Conservation (phyloP, 2,888 invertebrate genomes). For the Cancer borealis region DNA sequence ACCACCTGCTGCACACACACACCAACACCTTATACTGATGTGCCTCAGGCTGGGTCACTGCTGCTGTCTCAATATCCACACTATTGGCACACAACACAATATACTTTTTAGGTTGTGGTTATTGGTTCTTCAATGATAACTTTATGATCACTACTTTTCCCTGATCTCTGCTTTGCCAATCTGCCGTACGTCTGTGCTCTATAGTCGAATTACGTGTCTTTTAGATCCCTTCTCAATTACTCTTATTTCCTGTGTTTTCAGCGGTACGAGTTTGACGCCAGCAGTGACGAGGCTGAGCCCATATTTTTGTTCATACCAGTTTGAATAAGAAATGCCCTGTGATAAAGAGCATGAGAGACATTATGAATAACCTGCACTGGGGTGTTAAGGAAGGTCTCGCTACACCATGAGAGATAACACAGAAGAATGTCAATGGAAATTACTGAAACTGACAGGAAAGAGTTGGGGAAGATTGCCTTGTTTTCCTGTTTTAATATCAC, state of each 20-base stretch:
- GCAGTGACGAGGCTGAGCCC: not conserved
- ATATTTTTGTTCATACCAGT: not conserved
- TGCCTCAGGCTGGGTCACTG: not conserved
- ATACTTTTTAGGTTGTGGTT: not conserved
- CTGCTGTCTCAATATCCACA: not conserved
- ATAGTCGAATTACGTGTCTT: not conserved
- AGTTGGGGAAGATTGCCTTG: not conserved
- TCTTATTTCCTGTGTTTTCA: not conserved
- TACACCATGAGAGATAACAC: not conserved
- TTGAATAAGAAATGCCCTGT: not conserved
- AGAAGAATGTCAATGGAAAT: constrained; percentile 25
- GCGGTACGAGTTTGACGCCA: not conserved
- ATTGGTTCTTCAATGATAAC: not conserved
- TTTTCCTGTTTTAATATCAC: not conserved
- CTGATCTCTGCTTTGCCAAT: not conserved
- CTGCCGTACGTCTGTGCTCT: not conserved
- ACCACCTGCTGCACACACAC: not conserved
- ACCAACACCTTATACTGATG: not conserved
- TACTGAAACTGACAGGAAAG: not conserved
- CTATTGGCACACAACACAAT: too few relatives aligned
- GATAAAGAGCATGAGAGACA: not conserved
- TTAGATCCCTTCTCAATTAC: not conserved
- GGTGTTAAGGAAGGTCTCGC: not conserved
- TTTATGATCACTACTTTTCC: not conserved
- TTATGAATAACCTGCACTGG: not conserved